A percentile compares a stretch with the other conserved stretches of the same genome.
phyloP scores from a whole-genome alignment of 2,797 vertebrate species.

The Enteromius mattozi region DNA sequence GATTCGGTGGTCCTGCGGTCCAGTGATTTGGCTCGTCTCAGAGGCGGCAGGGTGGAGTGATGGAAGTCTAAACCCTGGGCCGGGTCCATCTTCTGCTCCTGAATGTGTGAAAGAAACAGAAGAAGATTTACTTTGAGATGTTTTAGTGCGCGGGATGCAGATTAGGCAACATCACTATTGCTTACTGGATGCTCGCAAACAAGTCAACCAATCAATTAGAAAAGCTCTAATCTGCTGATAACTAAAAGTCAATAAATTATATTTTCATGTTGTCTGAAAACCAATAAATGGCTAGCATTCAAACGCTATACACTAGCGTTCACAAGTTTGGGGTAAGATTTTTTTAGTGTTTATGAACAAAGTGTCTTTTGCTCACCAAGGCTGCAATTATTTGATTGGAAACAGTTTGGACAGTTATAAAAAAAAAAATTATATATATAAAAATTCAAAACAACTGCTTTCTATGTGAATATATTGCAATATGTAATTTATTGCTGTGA shows the following conservation, averaged over 20 bases:
- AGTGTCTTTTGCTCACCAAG: not conserved
- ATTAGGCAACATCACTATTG: not conserved
- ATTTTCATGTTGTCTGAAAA: not conserved
- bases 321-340: too few species aligned
- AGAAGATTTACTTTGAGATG: not conserved
- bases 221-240: not conserved
- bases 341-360: too few species aligned
- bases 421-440: not conserved
- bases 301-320: not conserved
- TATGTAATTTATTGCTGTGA: not conserved
- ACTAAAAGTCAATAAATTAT: not conserved
- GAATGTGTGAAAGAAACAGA: conserved; percentile 1
- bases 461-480: not conserved
- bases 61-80: conserved; percentile 73
- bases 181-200: not conserved
- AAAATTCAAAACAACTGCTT: not conserved
- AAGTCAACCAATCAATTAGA: not conserved
- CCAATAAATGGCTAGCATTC: not conserved
- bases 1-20: conserved; percentile 85
- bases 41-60: conserved; percentile 77
- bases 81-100: conserved; percentile 73
- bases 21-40: conserved; percentile 84
- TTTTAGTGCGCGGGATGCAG: not conserved
- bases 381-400: not conserved
- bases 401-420: too few species aligned